Evolutionary conservation across 2,797 vertebrate genomes (phyloP).

Genomic region (Pagetopsis macropterus): DNA sequence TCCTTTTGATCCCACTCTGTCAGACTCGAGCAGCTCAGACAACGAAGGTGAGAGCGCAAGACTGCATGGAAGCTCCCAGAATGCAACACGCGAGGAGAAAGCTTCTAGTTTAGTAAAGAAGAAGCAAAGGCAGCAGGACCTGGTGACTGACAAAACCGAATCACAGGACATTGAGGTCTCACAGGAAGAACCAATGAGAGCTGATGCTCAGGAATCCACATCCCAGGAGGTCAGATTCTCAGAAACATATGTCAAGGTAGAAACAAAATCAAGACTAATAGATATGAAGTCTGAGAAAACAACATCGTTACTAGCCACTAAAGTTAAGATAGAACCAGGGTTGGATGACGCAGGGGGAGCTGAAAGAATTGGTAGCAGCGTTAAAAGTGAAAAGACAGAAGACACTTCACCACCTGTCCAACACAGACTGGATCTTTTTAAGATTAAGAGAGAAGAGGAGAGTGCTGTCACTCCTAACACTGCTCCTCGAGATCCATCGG

Average conservation of each 20-base stretch:
- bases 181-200: conserved; percentile 39
- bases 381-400: conserved; percentile 27
- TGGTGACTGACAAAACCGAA: conserved; percentile 62
- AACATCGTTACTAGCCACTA: conserved; percentile 12
- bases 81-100: conserved; percentile 8
- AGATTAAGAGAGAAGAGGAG: conserved; percentile 44
- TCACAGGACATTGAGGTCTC: conserved; percentile 41
- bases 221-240: conserved; percentile 17
- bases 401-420: conserved; percentile 16
- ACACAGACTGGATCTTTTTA: conserved; percentile 26
- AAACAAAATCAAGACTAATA: conserved; percentile 58
- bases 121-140: conserved; percentile 28
- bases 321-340: conserved; percentile 69
- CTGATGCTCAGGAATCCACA: conserved; percentile 22
- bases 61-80: conserved; percentile 21
- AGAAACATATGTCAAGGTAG: conserved; percentile 34
- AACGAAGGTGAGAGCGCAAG: conserved; percentile 63
- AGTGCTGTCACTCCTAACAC: conserved; percentile 9
- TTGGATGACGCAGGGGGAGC: conserved; percentile 36
- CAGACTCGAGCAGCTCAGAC: conserved; percentile 88
- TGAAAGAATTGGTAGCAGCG: not conserved
- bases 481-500: conserved; percentile 55
- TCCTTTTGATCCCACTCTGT: conserved; percentile 95
- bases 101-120: conserved; percentile 20
- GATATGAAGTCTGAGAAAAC: conserved; percentile 44